Base-by-base conservation (phyloP, 2,888 invertebrate species). In the Leptopilina syphax region DNA sequence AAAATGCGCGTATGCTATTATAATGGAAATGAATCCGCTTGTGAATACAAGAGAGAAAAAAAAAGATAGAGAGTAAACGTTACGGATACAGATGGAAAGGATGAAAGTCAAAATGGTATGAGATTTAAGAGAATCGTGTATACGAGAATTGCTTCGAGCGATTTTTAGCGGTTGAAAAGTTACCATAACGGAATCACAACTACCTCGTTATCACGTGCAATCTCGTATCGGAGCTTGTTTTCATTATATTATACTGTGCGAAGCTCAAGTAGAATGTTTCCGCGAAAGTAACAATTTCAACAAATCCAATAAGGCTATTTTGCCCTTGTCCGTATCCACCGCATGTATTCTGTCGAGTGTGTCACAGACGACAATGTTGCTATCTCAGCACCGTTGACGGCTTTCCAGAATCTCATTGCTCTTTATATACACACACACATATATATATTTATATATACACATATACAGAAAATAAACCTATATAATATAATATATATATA, bases 211-310 rank as follows among this genome's bases (percentile, higher is more conserved):
- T 81, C 81, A 81, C 73, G 79, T 76, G 70, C 79, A 54, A 73
- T 73, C 60, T 68, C 67, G 77, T 47, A 44, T 66, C 24, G 65
- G 78, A 10, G 77, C 70, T 73, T 70, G 24, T 77, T 78, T 63
- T 80, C 80, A 78, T 81, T 80, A 79, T 81, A 78, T 79, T 78
- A 73, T 57, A 60, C 77, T 79, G 8, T 9, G 5, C 67, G 77
- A 34, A 34, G 68, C 67, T 80, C 79, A 66, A 79, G 73, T 57
- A 41, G 68, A 57, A 41, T 77, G 79, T 82, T 81, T 76, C 77
- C 77, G 80, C 79, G 82, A 79, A 83, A 84, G 83, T 85, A 85
- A 85, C 84, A 85, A 84, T 84, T 83, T 82, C 84, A 82, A 84
- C 82, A 83, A 85, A 85, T 84, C 82, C 82, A 77, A 83, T 81